Evolutionary conservation across 2,888 invertebrate species (phyloP).

Genomic region (Drosophila yooni): DNA sequence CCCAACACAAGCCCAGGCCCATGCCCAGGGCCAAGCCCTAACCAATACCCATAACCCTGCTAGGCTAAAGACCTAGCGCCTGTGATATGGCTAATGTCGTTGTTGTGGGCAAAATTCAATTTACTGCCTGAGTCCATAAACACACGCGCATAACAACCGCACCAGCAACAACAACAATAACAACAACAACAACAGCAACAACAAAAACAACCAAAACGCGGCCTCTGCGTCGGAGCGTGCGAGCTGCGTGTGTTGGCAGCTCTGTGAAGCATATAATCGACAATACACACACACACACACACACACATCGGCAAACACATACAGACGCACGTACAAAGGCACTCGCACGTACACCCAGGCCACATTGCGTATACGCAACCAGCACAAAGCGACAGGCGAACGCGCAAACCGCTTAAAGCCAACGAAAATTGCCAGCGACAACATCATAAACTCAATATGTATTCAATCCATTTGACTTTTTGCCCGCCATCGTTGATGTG

Average conservation of each 20-base stretch:
- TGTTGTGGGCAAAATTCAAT: conserved; percentile 79
- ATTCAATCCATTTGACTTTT: conserved; percentile 80
- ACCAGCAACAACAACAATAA: conserved; percentile 27
- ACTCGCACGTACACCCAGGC: conserved; percentile 14
- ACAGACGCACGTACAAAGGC: conserved; percentile 3
- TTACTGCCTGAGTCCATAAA: conserved; percentile 76
- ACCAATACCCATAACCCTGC: conserved; percentile 28
- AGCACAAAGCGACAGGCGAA: conserved; percentile 54
- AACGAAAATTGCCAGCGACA: conserved; percentile 77
- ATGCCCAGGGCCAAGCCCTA: conserved; percentile 7
- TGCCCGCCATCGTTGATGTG: conserved; percentile 54
- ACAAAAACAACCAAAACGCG: conserved; percentile 46
- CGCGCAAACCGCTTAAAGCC: conserved; percentile 75
- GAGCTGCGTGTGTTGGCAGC: conserved; percentile 64
- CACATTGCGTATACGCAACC: conserved; percentile 73
- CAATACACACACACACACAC: conserved; percentile 49
- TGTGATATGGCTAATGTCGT: conserved; percentile 74
- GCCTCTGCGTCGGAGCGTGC: conserved; percentile 48
- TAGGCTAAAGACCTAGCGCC: conserved; percentile 20
- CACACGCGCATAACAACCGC: conserved; percentile 40
- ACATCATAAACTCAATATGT: conserved; percentile 74
- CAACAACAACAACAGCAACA: conserved; percentile 2
- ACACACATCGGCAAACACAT: conserved; percentile 13
- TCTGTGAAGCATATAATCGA: conserved; percentile 75
- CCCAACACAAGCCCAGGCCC: neutral